Evolutionary conservation across 2,113 vertebrate genomes (phyloP).

Genomic region (Eulemur macaco): DNA sequence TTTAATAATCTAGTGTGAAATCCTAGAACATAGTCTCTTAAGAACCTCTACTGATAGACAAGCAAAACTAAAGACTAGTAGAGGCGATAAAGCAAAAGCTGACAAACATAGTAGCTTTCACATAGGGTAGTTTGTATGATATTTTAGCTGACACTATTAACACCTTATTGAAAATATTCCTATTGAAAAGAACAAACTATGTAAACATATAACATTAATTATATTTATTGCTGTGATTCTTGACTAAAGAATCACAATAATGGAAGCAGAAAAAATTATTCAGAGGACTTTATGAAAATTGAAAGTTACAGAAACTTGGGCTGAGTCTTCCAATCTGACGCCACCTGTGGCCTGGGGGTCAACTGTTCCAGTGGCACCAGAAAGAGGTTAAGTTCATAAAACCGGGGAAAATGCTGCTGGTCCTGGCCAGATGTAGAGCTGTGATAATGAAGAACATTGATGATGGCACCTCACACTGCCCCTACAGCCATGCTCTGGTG

Average conservation of each 20-base stretch:
- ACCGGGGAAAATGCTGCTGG: no score
- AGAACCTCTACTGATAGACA: neutral
- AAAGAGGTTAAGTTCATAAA: no score
- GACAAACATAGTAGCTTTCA: neutral
- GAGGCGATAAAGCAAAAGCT: neutral
- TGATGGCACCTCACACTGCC: no score
- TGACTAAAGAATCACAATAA: neutral
- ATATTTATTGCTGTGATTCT: neutral
- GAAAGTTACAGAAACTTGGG: neutral
- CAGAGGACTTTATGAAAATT: neutral
- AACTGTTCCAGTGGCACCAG: no score
- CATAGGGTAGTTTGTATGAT: neutral
- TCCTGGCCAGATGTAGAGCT: no score
- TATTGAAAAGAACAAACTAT: neutral
- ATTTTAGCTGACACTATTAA: neutral
- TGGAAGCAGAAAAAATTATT: neutral
- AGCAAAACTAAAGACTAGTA: constrained; percentile 22
- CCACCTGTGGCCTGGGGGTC: no score
- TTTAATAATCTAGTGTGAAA: neutral
- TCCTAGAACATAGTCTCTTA: neutral
- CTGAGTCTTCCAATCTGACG: no score
- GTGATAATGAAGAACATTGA: no score
- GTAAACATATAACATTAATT: neutral
- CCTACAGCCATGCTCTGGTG: no score
- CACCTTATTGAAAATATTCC: neutral